Evolutionary conservation across 2,113 vertebrate genomes (phyloP), one percentile per base, ranked within the genome.

Genomic region (Triplophysa dalaica): DNA sequence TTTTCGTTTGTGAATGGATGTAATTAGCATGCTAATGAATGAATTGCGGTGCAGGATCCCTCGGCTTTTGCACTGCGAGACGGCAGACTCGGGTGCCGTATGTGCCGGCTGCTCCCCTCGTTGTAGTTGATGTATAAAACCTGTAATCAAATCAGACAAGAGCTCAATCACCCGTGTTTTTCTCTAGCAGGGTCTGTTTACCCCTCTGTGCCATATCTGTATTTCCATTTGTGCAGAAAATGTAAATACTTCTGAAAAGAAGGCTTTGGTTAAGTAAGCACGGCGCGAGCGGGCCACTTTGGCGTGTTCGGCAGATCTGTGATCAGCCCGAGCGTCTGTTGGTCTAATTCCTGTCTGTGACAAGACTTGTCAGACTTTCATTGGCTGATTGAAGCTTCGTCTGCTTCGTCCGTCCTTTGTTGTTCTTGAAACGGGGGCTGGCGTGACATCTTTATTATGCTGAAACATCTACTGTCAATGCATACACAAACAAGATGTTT

Each of bases 81-180:
- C 54, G 54, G 74, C 68, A 69, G 60, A 79, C 69, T 70, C 16
- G 52, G 29, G 16, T 60, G 43, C 60, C 56, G 33, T 70, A 24
- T 16, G 76, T 70, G 61, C 62, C 52, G 66, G 76, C 79, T 43
- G 82, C 70, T 81, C 63, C 48, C 64, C 73, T 63, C 61, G 72
- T 82, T 67, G 1, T 79, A 77, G 77, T 77, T 87, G 83, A 84
- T 87, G 73, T 75, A 87, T 86, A 79, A 85, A 85, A 87, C 74
- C 80, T 79, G 82, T 86, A 85, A 89, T 87, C 74, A 85, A 79
- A 86, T 69, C 48, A 82, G 87, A 87, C 86, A 84, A 83, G 83
- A 50, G 63, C 76, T 85, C 86, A 84, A 83, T 84, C 83, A 81
- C 74, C 74, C 45, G 29, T 66, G 67, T 77, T 83, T 78, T 72